Conservation (phyloP, 2,113 vertebrate genomes). For the Phocoena sinus region DNA sequence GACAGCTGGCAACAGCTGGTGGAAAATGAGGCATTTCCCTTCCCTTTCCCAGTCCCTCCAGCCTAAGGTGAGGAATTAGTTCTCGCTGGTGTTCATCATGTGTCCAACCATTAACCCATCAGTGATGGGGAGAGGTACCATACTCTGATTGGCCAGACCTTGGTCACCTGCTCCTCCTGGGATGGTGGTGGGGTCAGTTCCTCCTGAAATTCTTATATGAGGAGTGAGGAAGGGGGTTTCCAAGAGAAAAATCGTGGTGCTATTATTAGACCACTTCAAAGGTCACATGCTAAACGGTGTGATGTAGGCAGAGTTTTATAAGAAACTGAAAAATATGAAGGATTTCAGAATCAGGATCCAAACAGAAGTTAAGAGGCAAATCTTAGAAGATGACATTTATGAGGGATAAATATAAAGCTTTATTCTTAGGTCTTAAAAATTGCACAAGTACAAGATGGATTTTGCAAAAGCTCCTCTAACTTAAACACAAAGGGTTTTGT, state of each 20-base stretch:
- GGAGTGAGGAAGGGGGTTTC: neutral
- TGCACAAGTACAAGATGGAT: neutral
- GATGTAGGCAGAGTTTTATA: neutral
- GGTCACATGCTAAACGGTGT: neutral
- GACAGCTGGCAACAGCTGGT: neutral
- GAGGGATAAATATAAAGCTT: slow-evolving; percentile 49
- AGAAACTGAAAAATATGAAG: neutral
- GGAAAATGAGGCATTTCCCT: neutral
- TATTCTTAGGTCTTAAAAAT: slow-evolving; percentile 38
- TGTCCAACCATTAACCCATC: neutral
- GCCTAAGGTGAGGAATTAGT: neutral
- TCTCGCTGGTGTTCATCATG: neutral
- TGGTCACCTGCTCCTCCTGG: neutral
- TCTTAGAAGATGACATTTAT: slow-evolving; percentile 52
- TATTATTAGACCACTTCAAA: neutral
- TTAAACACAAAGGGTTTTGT: neutral
- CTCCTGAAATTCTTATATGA: neutral
- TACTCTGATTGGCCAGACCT: neutral
- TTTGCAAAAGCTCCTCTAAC: neutral
- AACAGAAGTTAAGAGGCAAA: slow-evolving; percentile 17
- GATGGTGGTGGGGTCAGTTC: neutral
- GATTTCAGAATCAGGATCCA: neutral
- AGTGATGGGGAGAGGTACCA: neutral
- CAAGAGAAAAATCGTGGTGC: neutral
- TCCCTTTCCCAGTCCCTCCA: neutral